A percentile compares a stretch with the other conserved stretches of the same genome.
Conservation (phyloP, 2,113 vertebrate genomes). For the Galbula dea region DNA sequence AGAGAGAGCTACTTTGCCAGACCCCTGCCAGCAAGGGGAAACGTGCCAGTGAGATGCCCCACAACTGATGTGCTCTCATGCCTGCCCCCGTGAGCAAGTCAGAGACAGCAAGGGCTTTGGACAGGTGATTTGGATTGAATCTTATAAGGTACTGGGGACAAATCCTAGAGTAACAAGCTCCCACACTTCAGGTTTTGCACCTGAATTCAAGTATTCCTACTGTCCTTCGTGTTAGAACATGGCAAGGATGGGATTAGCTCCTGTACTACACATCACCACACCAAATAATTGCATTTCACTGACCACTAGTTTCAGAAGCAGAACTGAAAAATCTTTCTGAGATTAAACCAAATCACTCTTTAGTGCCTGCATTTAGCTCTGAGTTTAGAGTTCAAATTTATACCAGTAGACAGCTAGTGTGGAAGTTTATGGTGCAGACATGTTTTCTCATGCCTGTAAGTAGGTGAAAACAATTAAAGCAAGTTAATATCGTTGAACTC, state of each 20-base stretch:
- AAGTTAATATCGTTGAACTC: neutral
- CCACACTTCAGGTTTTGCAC: neutral
- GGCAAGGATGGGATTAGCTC: neutral
- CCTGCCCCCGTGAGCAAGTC: neutral
- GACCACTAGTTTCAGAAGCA: neutral
- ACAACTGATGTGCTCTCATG: neutral
- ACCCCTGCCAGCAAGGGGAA: neutral
- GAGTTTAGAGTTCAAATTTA: neutral
- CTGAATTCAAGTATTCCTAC: neutral
- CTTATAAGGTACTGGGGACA: neutral
- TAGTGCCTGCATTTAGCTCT: neutral
- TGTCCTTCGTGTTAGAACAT: neutral
- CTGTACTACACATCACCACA: neutral
- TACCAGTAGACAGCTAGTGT: neutral
- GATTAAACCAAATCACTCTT: neutral
- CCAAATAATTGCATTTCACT: neutral
- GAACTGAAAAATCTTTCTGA: neutral
- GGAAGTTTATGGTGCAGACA: neutral
- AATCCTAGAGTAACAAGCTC: neutral
- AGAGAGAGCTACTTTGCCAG: neutral
- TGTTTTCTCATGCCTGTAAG: neutral
- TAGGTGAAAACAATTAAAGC: neutral
- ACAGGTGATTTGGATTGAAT: neutral
- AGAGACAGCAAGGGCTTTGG: neutral
- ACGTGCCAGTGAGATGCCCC: accelerated